Evolutionary conservation across 2,888 invertebrate species (phyloP), one percentile per base, ranked within the genome.

Genomic region (Lymantria dispar): DNA sequence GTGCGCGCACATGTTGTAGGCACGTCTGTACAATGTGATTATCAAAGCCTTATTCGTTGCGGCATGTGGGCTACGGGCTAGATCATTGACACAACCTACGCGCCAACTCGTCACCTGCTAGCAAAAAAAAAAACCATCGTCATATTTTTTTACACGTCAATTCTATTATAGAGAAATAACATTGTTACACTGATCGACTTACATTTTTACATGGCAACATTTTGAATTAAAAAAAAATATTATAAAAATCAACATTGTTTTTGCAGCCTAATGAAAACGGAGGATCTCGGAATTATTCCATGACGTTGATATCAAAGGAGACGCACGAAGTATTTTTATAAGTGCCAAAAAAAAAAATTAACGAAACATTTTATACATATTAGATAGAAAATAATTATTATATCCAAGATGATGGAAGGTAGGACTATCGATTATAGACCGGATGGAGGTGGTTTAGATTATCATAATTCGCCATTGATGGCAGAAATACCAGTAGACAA

Each of bases 401-500:
- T 69, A 68, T 67, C 70, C 79, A 88, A 87, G 79, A 91, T 91
- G 90, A 92, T 92, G 92, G 92, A 92, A 86, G 92, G 91, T 70
- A 76, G 92, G 73, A 92, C 92, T 42, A 91, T 92, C 62, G 92
- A 92, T 65, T 92, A 92, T 68, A 80, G 92, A 70, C 87, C 92
- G 39, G 92, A 92, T 56, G 93, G 94, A 70, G 94, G 93, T 51
- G 94, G 94, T 37, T 85, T 94, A 55, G 94, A 94, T 71, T 94
- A 94, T 77, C 94, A 94, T 76, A 94, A 94, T 72, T 94, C 94
- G 11, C 94, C 94, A 8, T 74, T 94, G 11, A 94, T 94, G 90
- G 94, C 94, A 0, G 94, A 94, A 82, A 94, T 94, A 74, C 94
- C 94, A 37, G 80, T 94, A 65, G 94, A 94, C 63, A 94, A 94